Percentiles rank a stretch among this genome's conserved stretches.
Evolutionary conservation across 2,888 invertebrate genomes (phyloP).

Genomic region (Calliphora vomitoria): DNA sequence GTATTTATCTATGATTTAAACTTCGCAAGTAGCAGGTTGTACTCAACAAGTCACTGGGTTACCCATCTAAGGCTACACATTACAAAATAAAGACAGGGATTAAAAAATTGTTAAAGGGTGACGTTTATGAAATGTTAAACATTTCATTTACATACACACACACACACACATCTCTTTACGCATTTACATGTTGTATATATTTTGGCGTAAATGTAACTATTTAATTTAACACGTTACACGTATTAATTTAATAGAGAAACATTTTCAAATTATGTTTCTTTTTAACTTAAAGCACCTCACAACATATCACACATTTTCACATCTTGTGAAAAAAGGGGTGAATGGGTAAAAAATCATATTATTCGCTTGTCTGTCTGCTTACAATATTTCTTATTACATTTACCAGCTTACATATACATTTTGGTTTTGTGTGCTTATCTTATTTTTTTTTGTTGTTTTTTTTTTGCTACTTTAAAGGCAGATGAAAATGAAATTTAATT

Average conservation of each 20-base stretch:
- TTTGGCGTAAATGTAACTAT: slow-evolving; percentile 55
- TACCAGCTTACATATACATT: slow-evolving; percentile 2
- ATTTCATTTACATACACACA: slow-evolving; percentile 51
- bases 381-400: slow-evolving; percentile 12
- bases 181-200: slow-evolving; percentile 21
- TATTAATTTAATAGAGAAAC: slow-evolving; percentile 71
- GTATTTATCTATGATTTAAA: no score
- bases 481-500: slow-evolving; percentile 81
- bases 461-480: slow-evolving; percentile 23
- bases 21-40: no score
- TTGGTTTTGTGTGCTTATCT: slow-evolving; percentile 29
- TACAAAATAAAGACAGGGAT: not conserved
- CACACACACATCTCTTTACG: not conserved
- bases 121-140: slow-evolving; percentile 64
- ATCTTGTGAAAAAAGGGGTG: slow-evolving; percentile 8
- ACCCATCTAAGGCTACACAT: not conserved
- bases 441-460: not conserved
- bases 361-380: not conserved
- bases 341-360: no score
- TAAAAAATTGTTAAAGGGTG: slow-evolving; percentile 39
- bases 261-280: slow-evolving; percentile 40
- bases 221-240: slow-evolving; percentile 68
- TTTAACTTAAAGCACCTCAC: slow-evolving; percentile 6
- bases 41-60: slow-evolving; percentile 38
- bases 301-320: not conserved